These are phyloP conservation scores for Synanthedon vespiformis DNA, from an alignment of 2,888 invertebrate species.

Conservation along the genomic window DNA sequence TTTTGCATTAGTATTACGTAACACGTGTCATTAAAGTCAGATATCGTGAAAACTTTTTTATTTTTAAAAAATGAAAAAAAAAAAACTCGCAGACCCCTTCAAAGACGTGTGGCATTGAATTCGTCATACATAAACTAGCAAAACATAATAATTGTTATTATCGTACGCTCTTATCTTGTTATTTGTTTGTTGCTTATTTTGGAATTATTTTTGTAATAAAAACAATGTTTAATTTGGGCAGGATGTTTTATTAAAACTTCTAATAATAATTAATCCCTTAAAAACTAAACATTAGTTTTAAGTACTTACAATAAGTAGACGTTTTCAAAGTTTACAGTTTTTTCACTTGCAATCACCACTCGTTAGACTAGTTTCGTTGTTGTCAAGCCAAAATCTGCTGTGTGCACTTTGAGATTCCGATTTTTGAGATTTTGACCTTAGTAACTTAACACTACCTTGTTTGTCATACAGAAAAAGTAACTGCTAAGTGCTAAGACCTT, in stretches of 20 bases:
- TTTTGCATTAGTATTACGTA: constrained; percentile 1
- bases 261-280: constrained; percentile 17
- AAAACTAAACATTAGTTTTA: neutral
- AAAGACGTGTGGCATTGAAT: too few relatives aligned
- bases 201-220: constrained; percentile 65
- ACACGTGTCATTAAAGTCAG: neutral
- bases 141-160: constrained; percentile 30
- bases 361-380: too few relatives aligned
- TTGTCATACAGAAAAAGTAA: too few relatives aligned
- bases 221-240: constrained; percentile 39
- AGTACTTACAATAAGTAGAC: neutral
- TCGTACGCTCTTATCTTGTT: constrained; percentile 60
- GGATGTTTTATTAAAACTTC: constrained; percentile 55
- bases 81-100: constrained; percentile 4
- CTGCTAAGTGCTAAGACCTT: too few relatives aligned
- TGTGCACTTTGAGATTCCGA: too few relatives aligned
- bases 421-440: too few relatives aligned
- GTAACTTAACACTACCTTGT: too few relatives aligned
- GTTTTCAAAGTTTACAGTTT: too few relatives aligned
- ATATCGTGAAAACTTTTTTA: neutral
- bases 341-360: too few relatives aligned
- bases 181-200: constrained; percentile 70
- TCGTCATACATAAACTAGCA: constrained; percentile 12
- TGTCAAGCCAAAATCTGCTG: too few relatives aligned
- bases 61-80: too few relatives aligned